A percentile compares a stretch with the other conserved stretches of the same genome.
phyloP scores from a whole-genome alignment of 2,797 vertebrate genomes.

The Amazona finschi region DNA sequence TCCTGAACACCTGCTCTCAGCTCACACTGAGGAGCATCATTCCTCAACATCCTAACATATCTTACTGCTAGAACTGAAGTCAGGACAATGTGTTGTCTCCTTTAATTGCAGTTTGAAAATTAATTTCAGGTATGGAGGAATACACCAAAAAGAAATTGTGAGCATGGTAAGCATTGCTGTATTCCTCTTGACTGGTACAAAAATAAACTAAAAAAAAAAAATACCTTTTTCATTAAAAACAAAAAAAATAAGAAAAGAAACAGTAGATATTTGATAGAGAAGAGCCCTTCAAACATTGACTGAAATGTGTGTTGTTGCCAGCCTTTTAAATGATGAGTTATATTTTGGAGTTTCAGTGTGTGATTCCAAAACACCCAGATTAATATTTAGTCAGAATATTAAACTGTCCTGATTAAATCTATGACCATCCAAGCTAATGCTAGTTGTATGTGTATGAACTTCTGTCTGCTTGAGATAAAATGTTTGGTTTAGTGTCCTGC shows the following conservation, averaged over 20 bases:
- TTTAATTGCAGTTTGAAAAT: neutral
- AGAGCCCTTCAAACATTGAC: neutral
- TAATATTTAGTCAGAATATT: constrained; percentile 29
- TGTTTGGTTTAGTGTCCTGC: neutral
- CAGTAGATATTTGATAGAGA: neutral
- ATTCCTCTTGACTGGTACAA: neutral
- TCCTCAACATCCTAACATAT: neutral
- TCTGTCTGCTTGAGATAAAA: neutral
- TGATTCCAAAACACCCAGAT: constrained; percentile 1
- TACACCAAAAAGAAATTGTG: neutral
- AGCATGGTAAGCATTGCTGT: neutral
- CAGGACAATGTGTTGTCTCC: neutral
- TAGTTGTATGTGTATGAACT: neutral
- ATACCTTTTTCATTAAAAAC: neutral
- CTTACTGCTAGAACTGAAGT: neutral
- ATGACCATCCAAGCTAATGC: neutral
- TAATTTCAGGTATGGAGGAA: neutral
- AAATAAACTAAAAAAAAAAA: neutral
- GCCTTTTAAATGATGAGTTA: neutral
- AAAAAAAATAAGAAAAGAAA: neutral
- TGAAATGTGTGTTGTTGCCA: neutral
- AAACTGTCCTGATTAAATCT: neutral
- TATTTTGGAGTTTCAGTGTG: neutral
- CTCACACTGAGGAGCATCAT: neutral
- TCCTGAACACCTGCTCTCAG: neutral